These are phyloP conservation scores for Vireo altiloquus DNA, from an alignment of 2,113 vertebrate species.

Conservation along the genomic window DNA sequence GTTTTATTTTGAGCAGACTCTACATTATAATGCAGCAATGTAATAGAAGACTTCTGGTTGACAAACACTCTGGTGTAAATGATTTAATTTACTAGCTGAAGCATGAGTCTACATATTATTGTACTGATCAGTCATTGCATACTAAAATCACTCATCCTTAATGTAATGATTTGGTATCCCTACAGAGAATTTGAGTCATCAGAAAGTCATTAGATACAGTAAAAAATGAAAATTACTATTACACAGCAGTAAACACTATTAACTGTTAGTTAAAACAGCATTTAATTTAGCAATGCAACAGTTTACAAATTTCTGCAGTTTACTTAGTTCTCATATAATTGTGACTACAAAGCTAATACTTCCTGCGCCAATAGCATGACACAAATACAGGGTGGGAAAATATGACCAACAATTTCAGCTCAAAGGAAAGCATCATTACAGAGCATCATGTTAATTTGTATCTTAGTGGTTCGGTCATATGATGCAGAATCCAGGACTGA, in stretches of 20 bases:
- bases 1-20: conserved; percentile 70
- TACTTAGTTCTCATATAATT: conserved; percentile 74
- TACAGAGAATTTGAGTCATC: conserved; percentile 86
- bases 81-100: conserved; percentile 79
- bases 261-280: conserved; percentile 87
- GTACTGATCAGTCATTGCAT: conserved; percentile 81
- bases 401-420: background rate
- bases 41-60: conserved; percentile 71
- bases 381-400: background rate
- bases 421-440: background rate
- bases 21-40: conserved; percentile 60
- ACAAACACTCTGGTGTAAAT: conserved; percentile 75
- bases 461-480: background rate
- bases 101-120: conserved; percentile 78
- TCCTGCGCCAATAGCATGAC: conserved; percentile 30
- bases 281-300: conserved; percentile 82
- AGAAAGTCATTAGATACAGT: conserved; percentile 88
- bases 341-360: conserved; percentile 66
- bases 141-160: conserved; percentile 88
- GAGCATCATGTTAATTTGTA: background rate
- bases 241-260: conserved; percentile 87
- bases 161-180: conserved; percentile 84
- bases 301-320: conserved; percentile 77
- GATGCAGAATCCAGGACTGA: background rate
- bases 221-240: conserved; percentile 88